Conservation (phyloP, 2,888 invertebrate genomes). For the Phaedon cochleariae region DNA sequence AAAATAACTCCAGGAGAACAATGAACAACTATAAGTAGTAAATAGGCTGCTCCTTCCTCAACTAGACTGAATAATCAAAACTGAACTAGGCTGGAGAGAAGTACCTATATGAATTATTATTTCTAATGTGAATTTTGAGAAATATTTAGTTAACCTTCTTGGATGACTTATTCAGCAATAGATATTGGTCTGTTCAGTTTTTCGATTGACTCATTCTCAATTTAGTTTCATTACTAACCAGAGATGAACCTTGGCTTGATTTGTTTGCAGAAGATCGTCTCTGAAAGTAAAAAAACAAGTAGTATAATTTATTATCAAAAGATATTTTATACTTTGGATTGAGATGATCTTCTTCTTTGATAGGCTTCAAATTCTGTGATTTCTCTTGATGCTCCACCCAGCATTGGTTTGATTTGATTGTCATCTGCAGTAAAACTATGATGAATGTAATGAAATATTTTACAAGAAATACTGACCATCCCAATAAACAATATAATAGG, state of each 20-base stretch:
- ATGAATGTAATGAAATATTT: too few relatives aligned
- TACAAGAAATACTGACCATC: slow-evolving; percentile 19
- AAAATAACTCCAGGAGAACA: too few relatives aligned
- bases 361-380: slow-evolving; percentile 1
- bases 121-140: too few relatives aligned
- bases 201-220: background rate
- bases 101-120: too few relatives aligned
- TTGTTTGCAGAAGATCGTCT: background rate
- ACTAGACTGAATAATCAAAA: too few relatives aligned
- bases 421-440: background rate
- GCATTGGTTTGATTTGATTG: slow-evolving; percentile 24
- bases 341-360: slow-evolving; percentile 6
- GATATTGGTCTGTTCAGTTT: background rate
- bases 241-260: background rate
- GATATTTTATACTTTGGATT: slow-evolving; percentile 1
- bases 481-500: slow-evolving; percentile 31
- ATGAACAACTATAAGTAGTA: too few relatives aligned
- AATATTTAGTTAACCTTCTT: too few relatives aligned
- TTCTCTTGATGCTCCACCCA: slow-evolving; percentile 34
- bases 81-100: too few relatives aligned
- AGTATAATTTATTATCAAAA: background rate
- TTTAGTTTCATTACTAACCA: background rate
- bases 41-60: too few relatives aligned
- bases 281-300: background rate
- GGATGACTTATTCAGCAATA: too few relatives aligned